These are phyloP conservation scores for Gari tellinella DNA, from an alignment of 2,888 invertebrate species.

Conservation along the genomic window DNA sequence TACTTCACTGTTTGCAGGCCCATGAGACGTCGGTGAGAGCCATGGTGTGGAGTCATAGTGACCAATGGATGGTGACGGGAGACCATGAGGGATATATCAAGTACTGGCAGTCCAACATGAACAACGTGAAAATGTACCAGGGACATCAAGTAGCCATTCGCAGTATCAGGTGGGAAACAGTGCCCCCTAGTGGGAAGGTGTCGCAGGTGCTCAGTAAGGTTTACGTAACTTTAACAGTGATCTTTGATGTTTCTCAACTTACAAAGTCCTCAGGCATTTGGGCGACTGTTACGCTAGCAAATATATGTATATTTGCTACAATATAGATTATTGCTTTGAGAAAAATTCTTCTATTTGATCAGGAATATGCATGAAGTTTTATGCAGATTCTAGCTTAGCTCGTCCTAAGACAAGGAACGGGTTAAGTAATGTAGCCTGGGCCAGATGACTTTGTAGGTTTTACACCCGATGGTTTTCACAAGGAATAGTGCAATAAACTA, in stretches of 20 bases:
- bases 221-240: slow-evolving; percentile 16
- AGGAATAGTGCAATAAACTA: too few species aligned
- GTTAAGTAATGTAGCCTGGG: not conserved
- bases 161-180: slow-evolving; percentile 93
- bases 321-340: not conserved
- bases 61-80: slow-evolving; percentile 99
- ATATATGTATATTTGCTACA: too few species aligned
- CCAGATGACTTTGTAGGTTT: too few species aligned
- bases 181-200: slow-evolving; percentile 39
- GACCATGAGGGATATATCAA: slow-evolving; percentile 99
- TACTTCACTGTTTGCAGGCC: slow-evolving; percentile 88
- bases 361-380: slow-evolving; percentile 16
- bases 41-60: slow-evolving; percentile 99
- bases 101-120: slow-evolving; percentile 99
- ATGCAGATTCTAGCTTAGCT: too few species aligned
- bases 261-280: too few species aligned
- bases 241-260: too few species aligned
- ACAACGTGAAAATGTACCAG: slow-evolving; percentile 99
- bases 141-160: slow-evolving; percentile 99
- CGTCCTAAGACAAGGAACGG: too few species aligned
- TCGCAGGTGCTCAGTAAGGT: slow-evolving; percentile 45
- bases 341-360: slow-evolving; percentile 40
- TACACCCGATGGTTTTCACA: too few species aligned
- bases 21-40: slow-evolving; percentile 99
- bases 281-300: too few species aligned